Base-by-base conservation (phyloP, 2,888 invertebrate genomes). In the Hydroisotoma schaefferi region DNA sequence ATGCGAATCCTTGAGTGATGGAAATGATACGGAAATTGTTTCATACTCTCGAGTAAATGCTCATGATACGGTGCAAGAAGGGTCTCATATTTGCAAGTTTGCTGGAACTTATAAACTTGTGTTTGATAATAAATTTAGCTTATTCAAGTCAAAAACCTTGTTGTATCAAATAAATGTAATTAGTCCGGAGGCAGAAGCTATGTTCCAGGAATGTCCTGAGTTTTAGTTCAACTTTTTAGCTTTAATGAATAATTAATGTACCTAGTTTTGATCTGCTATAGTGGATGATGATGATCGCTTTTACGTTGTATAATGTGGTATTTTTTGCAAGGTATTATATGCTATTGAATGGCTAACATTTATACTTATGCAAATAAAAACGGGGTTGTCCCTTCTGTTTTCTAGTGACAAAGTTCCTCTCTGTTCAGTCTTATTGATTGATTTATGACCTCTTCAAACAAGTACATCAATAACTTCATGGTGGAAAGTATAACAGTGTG, bases 81-180 rank as follows among this genome's bases (percentile, higher is more conserved):
- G 61, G n/a, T 40, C 40, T 15, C 40, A 40, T 15, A 40, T 40
- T 40, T 40, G 40, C 20, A 20, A 40, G 4, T 5, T 4, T 5
- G n/a, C 40, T 26, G 64, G 64, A 40, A 38, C 33, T 8, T 65
- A 48, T 51, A 18, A 20, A 15, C 23, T 64, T 1, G 23, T 46
- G 2, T 64, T 64, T 57, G 63, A 64, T 38, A 64, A 64, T 26
- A 37, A 40, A 15, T 60, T 57, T 29, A 60, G 60, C 25, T 44
- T 43, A 4, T 33, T 57, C 15, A 52, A 57, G 8, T 57, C 63
- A 18, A 64, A 64, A 37, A 60, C 57, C n/a, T 33, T 63, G 15
- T 26, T 44, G 29, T 63, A 57, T 48, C 38, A 53, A 25, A 37
- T 54, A 15, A 10, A 56, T 49, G 46, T 62, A 2, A 40, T 40